Conservation (phyloP, 2,113 vertebrate species). For the Gasterosteus nipponicus region DNA sequence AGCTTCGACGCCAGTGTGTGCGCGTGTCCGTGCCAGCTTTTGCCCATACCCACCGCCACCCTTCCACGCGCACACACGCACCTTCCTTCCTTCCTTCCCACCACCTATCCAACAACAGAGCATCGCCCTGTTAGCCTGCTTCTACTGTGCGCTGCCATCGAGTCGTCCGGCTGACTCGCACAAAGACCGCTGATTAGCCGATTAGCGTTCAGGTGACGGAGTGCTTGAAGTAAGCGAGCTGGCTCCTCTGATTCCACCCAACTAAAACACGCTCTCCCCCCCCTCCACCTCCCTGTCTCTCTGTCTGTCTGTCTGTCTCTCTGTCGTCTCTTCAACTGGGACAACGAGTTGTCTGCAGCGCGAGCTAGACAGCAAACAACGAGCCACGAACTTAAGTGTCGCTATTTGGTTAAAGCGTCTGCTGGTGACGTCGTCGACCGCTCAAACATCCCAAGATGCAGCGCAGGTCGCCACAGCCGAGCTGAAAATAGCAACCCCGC, state of each 20-base stretch:
- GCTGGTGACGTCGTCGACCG: constrained; percentile 53
- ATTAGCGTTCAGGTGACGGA: background rate
- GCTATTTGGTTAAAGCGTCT: constrained; percentile 33
- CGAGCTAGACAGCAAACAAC: constrained; percentile 42
- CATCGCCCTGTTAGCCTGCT: constrained; percentile 78
- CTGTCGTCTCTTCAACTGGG: too few species aligned
- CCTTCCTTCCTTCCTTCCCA: constrained; percentile 10
- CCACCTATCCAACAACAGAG: constrained; percentile 76
- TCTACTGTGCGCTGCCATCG: constrained; percentile 74
- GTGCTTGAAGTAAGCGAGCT: constrained; percentile 43
- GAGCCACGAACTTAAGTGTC: constrained; percentile 47
- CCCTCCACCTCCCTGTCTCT: too few species aligned
- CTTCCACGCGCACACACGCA: too few species aligned
- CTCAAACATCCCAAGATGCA: constrained; percentile 45
- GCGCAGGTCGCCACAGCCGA: constrained; percentile 62
- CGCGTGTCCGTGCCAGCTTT: too few species aligned
- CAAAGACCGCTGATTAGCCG: constrained; percentile 58
- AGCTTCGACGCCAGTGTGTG: constrained; percentile 65
- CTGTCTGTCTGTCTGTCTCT: too few species aligned
- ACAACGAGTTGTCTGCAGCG: constrained; percentile 17
- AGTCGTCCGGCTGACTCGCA: constrained; percentile 56
- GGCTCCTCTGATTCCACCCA: constrained; percentile 25
- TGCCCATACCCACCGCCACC: too few species aligned
- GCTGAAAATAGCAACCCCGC: constrained; percentile 13
- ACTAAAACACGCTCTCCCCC: too few species aligned